Percentiles rank a stretch among this genome's conserved stretches.
These are phyloP conservation scores for Osmerus mordax DNA, from an alignment of 2,113 vertebrate genomes.

Conservation along the genomic window DNA sequence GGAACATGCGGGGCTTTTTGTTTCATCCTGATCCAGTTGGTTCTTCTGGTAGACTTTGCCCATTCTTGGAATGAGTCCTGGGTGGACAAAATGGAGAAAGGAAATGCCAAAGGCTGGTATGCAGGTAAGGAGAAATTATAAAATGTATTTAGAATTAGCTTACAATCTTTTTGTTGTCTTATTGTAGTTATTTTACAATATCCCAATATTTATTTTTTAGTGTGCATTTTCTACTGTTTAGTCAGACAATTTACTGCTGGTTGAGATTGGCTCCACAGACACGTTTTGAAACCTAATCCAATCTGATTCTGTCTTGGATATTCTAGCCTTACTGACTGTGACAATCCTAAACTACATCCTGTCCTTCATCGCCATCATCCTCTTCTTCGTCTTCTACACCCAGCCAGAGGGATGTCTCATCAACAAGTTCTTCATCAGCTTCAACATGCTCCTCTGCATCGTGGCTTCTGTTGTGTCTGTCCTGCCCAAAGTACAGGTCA, in stretches of 20 bases:
- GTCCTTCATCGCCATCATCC: conserved; percentile 65
- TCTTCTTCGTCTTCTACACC: conserved; percentile 84
- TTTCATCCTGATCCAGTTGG: conserved; percentile 98
- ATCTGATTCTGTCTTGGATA: conserved; percentile 5
- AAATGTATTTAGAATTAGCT: too few relatives aligned
- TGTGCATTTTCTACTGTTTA: too few relatives aligned
- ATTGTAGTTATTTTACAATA: too few relatives aligned
- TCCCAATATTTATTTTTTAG: too few relatives aligned
- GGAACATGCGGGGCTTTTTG: conserved; percentile 88
- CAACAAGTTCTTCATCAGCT: conserved; percentile 92
- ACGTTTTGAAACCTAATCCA: not conserved
- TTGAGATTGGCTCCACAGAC: not conserved
- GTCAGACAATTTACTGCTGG: not conserved
- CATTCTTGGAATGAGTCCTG: conserved; percentile 99
- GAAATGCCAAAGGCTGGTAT: conserved; percentile 82
- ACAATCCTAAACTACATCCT: conserved; percentile 78
- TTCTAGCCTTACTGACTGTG: conserved; percentile 77
- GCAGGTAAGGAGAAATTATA: conserved; percentile 74
- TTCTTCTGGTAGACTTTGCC: conserved; percentile 96
- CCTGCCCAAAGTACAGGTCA: conserved; percentile 87
- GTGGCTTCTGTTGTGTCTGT: conserved; percentile 81
- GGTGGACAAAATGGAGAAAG: conserved; percentile 82
- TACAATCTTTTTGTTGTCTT: too few relatives aligned
- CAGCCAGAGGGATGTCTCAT: conserved; percentile 77
- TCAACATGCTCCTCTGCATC: conserved; percentile 84